These are phyloP conservation scores for Neodiprion lecontei DNA, from an alignment of 1,140 invertebrate species.

Conservation along the genomic window DNA sequence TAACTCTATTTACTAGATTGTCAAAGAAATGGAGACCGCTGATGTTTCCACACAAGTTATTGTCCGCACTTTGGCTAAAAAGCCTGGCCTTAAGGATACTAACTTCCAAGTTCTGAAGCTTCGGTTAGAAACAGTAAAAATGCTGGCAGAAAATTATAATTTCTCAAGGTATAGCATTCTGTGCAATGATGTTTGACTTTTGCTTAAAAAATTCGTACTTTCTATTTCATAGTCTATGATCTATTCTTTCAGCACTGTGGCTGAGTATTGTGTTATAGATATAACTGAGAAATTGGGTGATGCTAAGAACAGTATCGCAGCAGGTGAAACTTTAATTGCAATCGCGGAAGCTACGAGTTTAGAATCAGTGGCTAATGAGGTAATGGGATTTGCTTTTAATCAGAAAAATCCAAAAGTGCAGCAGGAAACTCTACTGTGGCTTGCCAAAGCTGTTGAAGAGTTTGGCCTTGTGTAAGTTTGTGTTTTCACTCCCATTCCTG, in stretches of 20 bases:
- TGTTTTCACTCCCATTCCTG: conserved; percentile 19
- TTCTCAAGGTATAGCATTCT: conserved; percentile 68
- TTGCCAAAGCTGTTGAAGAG: conserved; percentile 78
- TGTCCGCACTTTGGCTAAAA: conserved; percentile 78
- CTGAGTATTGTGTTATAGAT: conserved; percentile 79
- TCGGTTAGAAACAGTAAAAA: conserved; percentile 79
- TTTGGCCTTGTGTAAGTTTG: conserved; percentile 79
- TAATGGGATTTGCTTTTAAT: conserved; percentile 77
- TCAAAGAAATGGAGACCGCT: conserved; percentile 68
- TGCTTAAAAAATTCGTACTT: neutral
- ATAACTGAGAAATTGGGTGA: conserved; percentile 87
- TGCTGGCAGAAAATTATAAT: conserved; percentile 77
- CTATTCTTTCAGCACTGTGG: conserved; percentile 66
- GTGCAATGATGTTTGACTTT: neutral
- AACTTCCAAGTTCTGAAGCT: conserved; percentile 93
- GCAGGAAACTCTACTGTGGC: conserved; percentile 83
- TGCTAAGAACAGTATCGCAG: conserved; percentile 76
- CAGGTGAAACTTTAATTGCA: conserved; percentile 75
- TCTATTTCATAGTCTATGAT: conserved; percentile 16
- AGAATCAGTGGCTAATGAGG: conserved; percentile 76
- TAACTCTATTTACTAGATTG: conserved; percentile 49
- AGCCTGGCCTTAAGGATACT: conserved; percentile 91
- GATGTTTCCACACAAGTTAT: conserved; percentile 79
- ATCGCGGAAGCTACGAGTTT: conserved; percentile 81
- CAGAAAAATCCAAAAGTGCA: conserved; percentile 94